Evolutionary conservation across 2,888 invertebrate species (phyloP), one percentile per base, ranked within the genome.

Genomic region (Baccha elongata): DNA sequence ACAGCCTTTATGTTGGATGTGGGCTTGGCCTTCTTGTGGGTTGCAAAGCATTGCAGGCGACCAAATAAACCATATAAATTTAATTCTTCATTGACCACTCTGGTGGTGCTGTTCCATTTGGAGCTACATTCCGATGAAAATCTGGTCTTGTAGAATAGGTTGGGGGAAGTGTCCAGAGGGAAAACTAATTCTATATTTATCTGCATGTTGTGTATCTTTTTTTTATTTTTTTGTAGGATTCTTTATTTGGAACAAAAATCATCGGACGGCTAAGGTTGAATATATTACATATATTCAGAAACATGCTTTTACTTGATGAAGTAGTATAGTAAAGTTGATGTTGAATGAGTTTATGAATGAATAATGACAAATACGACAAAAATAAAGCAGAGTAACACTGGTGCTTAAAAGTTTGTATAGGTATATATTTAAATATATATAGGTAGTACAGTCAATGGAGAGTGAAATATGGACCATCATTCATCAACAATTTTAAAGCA

Each of bases 271-370:
- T 17, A 44, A 7, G 35, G 46, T n/a, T 64, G 26, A 68, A 68
- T 53, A 72, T 60, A 46, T 62, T 62, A 64, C 64, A 58, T 26
- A 48, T 42, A 23, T 29, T n/a, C 23, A 17, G 23, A 13, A 50
- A 64, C 26, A 29, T 44, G 26, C 19, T 37, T n/a, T n/a, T 15
- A 0, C n/a, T 13, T 19, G 32, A 6, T 55, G 62, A 23, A 67
- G 44, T 42, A 40, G 29, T 58, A 48, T 55, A 74, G 69, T 74
- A 69, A 64, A 69, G 21, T 40, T 58, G 7, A 37, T 55, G 21
- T 58, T 13, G 53, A 15, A 65, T 69, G 64, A 50, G 64, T 69
- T 80, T 69, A 80, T 80, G 80, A 80, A 80, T 80, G 80, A 42
- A 69, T 21, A 69, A 52, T 53, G 10, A 4, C 8, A 15, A 1